A percentile compares a stretch with the other conserved stretches of the same genome.
These are phyloP conservation scores for Cebus imitator DNA, from an alignment of 2,113 vertebrate genomes.

Conservation along the genomic window DNA sequence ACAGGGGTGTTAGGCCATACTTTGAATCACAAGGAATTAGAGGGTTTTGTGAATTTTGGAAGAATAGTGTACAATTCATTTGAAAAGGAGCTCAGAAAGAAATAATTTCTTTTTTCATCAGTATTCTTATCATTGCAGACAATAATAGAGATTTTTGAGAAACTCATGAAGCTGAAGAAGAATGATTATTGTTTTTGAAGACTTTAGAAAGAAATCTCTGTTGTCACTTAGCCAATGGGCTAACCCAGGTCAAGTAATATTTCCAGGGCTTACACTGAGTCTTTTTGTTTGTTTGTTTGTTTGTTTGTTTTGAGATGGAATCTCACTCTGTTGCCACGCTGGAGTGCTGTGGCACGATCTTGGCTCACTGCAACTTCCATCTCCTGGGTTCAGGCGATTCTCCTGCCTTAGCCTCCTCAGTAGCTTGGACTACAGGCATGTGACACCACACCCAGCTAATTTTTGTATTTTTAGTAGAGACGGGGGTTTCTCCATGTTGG, in stretches of 20 bases:
- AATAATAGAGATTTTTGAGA: neutral
- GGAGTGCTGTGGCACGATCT: too few species aligned
- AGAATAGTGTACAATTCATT: neutral
- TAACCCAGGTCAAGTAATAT: neutral
- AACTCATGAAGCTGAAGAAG: neutral
- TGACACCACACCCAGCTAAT: too few species aligned
- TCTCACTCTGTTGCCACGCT: too few species aligned
- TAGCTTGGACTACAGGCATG: too few species aligned
- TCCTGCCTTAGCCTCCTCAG: too few species aligned
- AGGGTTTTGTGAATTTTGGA: neutral
- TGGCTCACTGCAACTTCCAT: too few species aligned
- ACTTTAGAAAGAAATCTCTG: constrained; percentile 12
- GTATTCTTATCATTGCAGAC: constrained; percentile 1
- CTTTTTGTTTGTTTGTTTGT: too few species aligned
- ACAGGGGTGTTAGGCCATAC: neutral
- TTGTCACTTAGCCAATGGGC: neutral
- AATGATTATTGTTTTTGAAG: constrained; percentile 20
- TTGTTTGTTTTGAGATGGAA: too few species aligned
- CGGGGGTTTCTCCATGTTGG: too few species aligned
- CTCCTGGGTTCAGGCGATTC: too few species aligned
- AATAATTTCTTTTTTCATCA: constrained; percentile 1
- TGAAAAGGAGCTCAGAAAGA: neutral
- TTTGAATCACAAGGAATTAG: neutral
- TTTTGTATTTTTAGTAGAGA: too few species aligned
- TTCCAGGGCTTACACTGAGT: neutral